phyloP scores from a whole-genome alignment of 2,888 invertebrate genomes.

The Cylindroiulus punctatus region DNA sequence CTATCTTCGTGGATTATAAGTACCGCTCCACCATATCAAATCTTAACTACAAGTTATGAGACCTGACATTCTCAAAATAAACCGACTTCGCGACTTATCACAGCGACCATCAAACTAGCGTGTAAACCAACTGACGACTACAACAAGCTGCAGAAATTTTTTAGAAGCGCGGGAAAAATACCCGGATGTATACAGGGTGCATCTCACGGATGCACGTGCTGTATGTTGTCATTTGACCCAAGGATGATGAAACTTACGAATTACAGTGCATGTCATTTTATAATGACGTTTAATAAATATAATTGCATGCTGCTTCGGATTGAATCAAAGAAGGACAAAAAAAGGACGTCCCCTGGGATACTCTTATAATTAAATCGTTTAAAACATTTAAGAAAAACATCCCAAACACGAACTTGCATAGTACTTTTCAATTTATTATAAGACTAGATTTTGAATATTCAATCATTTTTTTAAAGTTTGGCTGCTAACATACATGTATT shows the following conservation, averaged over 20 bases:
- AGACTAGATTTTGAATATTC: conserved; percentile 42
- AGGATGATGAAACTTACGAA: background rate
- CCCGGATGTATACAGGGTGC: conserved; percentile 29
- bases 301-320: too few species aligned
- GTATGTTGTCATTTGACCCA: background rate
- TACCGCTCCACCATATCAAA: background rate
- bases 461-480: conserved; percentile 10
- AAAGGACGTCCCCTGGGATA: too few species aligned
- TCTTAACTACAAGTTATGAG: background rate
- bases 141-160: background rate
- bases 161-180: background rate
- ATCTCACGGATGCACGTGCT: too few species aligned
- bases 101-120: background rate
- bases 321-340: too few species aligned
- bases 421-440: conserved; percentile 28
- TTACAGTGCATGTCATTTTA: too few species aligned
- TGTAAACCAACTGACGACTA: background rate
- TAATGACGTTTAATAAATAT: too few species aligned
- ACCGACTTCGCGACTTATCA: background rate
- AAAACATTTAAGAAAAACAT: too few species aligned
- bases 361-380: too few species aligned
- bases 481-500: background rate
- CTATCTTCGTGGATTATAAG: too few species aligned
- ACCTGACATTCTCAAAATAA: background rate
- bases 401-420: background rate